Base-by-base conservation (phyloP, 2,113 vertebrate species). In the Ageneiosus marmoratus region DNA sequence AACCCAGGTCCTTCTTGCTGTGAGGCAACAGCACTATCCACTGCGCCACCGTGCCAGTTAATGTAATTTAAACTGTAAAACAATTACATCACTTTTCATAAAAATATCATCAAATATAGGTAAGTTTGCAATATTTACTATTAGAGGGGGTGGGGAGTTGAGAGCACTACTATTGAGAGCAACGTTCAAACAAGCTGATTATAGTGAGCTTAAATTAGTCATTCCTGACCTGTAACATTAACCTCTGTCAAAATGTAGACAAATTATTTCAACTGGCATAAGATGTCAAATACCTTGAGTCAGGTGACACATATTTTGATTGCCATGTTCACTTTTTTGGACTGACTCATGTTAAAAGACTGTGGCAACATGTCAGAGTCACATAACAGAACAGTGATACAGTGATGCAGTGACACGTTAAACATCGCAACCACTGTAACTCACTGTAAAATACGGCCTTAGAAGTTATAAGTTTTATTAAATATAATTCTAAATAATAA, bases 131-230 rank as follows among this genome's bases (percentile, higher is more conserved):
- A n/a, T n/a, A n/a, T 0, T 10, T 46, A 9, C 11, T 46, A 1
- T 46, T 46, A 9, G 7, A 1, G 6, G 0, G 6, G 6, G 6
- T 1, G 1, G 1, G 1, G 44, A 9, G 44, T 5, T 5, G 44
- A 9, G 6, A 46, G 46, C 7, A 46, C 46, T 46, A n/a, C n/a
- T 12, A 56, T 56, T 56, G n/a, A 56, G 4, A 58, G 24, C 24
- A n/a, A 2, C n/a, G 56, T 3, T n/a, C 24, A n/a, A n/a, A 24
- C n/a, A n/a, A 41, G 37, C 37, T 5, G 5, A 3, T 41, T 41
- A 41, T 41, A 41, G 5, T 41, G 3, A 2, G 10, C 9, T 58
- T 62, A 62, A 65, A 65, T 18, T 5, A 34, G 29, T 29, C 8
- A 34, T 65, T 65, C 34, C 2, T 62, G 29, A 34, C 29, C 29